These are phyloP conservation scores for Notarius quadriscutis DNA, from an alignment of 2,113 vertebrate species.

Conservation along the genomic window DNA sequence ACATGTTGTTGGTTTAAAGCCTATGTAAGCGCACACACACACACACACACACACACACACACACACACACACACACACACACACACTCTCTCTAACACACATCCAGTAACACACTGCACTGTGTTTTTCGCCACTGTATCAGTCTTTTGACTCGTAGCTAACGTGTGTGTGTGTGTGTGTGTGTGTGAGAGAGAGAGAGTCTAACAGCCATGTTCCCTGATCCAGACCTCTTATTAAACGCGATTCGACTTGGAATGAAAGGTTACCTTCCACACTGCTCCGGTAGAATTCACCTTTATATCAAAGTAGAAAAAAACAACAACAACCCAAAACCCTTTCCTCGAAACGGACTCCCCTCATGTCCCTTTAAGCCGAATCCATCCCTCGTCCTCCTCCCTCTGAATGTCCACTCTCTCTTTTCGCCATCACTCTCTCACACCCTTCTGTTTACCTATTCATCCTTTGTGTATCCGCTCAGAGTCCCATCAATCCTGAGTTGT, in stretches of 20 bases:
- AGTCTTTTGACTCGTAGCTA: constrained; percentile 11
- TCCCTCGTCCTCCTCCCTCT: constrained; percentile 59
- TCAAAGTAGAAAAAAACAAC: constrained; percentile 66
- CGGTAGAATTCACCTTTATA: constrained; percentile 74
- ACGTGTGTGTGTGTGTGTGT: constrained; percentile 42
- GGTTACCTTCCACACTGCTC: constrained; percentile 55
- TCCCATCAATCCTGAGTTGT: constrained; percentile 74
- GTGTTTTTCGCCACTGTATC: background rate
- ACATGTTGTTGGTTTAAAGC: background rate
- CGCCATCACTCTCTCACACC: constrained; percentile 78
- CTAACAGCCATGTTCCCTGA: constrained; percentile 62
- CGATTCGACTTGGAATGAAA: constrained; percentile 73
- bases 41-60: background rate
- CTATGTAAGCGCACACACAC: background rate
- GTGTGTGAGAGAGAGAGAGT: constrained; percentile 9
- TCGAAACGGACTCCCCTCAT: constrained; percentile 29
- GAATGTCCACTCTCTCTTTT: constrained; percentile 75
- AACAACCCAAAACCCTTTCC: constrained; percentile 57
- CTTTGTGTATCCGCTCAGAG: constrained; percentile 72
- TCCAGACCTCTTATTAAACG: constrained; percentile 72
- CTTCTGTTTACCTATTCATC: constrained; percentile 79
- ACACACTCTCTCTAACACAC: background rate
- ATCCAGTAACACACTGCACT: background rate
- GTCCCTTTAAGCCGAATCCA: background rate
- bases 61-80: too few relatives aligned